A percentile compares a stretch with the other conserved stretches of the same genome.
Evolutionary conservation across 2,797 vertebrate genomes (phyloP).

Genomic region (Silurus aristotelis): DNA sequence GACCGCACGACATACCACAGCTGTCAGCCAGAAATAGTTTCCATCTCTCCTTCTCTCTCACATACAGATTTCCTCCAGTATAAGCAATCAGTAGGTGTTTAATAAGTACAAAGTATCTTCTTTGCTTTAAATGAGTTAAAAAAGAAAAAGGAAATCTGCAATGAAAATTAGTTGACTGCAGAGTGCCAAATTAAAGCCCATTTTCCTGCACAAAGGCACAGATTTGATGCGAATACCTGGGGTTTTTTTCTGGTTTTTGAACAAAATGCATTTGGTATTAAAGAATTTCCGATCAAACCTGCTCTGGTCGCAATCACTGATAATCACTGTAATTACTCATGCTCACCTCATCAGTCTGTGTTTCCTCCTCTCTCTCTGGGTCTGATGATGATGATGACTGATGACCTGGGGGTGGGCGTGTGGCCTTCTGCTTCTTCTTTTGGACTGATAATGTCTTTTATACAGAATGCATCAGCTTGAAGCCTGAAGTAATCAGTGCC

Average conservation of each 20-base stretch:
- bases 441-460: conserved; percentile 14
- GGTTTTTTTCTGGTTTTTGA: not conserved
- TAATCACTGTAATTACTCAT: conserved; percentile 38
- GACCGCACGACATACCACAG: not conserved
- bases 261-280: not conserved
- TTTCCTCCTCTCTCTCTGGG: conserved; percentile 15
- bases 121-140: conserved; percentile 10
- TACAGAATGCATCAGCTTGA: not conserved
- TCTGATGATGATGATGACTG: conserved; percentile 24
- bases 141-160: not conserved
- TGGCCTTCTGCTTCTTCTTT: not conserved
- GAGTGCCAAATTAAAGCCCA: not conserved
- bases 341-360: conserved; percentile 31
- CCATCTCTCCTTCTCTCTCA: not conserved
- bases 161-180: not conserved
- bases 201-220: conserved; percentile 18
- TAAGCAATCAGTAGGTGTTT: conserved; percentile 9
- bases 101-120: not conserved
- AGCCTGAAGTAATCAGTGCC: conserved; percentile 1
- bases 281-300: conserved; percentile 16
- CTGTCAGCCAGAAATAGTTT: not conserved
- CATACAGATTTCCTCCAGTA: not conserved
- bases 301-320: conserved; percentile 30
- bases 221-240: not conserved
- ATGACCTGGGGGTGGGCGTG: not conserved